Percentiles rank a stretch among this genome's conserved stretches.
Conservation (phyloP, 2,888 invertebrate genomes). For the Ashinkailepas kermadecensis region DNA sequence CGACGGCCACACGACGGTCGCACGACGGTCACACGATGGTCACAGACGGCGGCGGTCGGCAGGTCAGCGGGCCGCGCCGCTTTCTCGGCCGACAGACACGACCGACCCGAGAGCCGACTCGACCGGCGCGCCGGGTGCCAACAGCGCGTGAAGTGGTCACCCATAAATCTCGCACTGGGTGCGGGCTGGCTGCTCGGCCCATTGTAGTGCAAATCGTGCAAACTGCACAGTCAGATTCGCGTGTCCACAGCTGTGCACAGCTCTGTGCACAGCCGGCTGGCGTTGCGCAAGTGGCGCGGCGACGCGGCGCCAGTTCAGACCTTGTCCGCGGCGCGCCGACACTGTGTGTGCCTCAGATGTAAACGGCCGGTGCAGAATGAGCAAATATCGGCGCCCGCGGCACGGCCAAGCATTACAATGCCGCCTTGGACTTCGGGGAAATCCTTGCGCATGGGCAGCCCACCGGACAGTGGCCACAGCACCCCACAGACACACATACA, state of each 20-base stretch:
- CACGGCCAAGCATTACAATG: too few relatives aligned
- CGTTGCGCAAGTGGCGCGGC: background rate
- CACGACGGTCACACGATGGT: too few relatives aligned
- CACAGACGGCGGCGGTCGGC: too few relatives aligned
- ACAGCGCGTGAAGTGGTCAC: background rate
- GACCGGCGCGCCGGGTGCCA: background rate
- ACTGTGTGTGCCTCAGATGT: background rate
- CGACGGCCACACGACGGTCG: too few relatives aligned
- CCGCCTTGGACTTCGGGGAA: too few relatives aligned
- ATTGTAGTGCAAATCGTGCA: slow-evolving; percentile 9
- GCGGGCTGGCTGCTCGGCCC: background rate
- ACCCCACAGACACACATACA: too few relatives aligned
- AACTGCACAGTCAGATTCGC: background rate
- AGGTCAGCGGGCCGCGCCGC: too few relatives aligned
- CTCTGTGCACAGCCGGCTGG: background rate
- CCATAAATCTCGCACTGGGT: background rate
- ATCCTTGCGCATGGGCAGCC: too few relatives aligned
- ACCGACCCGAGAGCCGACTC: background rate
- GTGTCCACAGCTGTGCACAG: slow-evolving; percentile 1
- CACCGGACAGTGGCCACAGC: too few relatives aligned
- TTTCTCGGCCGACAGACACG: too few relatives aligned
- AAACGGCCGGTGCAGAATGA: background rate
- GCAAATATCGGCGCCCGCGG: too few relatives aligned
- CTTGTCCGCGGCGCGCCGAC: background rate
- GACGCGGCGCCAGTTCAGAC: background rate